Base-by-base conservation (phyloP, 2,113 vertebrate genomes). In the Nycticebus coucang region DNA sequence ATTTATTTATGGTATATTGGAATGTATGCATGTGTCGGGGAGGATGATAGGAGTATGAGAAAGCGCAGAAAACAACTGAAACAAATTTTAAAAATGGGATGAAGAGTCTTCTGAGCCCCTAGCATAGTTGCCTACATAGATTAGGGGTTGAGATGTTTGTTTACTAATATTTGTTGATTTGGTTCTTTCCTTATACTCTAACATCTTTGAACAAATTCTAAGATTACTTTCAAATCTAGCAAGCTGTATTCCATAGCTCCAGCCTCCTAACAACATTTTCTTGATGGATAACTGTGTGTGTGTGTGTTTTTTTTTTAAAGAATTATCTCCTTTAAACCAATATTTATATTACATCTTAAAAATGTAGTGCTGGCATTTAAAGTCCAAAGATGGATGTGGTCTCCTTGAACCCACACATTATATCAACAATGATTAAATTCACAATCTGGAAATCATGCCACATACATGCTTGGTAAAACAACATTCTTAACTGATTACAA, bases 261-360 rank as follows among this genome's bases (percentile, higher is more conserved):
- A 30, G 64, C 26, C 6, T 57, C 57, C 71, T 68, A 69, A 74
- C 68, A 87, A 45, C 55, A 82, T 84, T 81, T 97, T 55, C 41
- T 84, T 79, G 81, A 35, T 71, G 30, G n/a, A 78, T 78, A 55
- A 78, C 45, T 80, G 17, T 74, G 26, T n/a, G n/a, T n/a, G n/a
- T n/a, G n/a, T n/a, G n/a, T n/a, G n/a, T n/a, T n/a, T n/a, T n/a
- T n/a, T n/a, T n/a, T 95, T 60, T 79, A 83, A 57, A 84, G 81
- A 92, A 95, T 11, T 10, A 59, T 68, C n/a, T 96, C 69, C 55
- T 91, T 96, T 84, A 92, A 89, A 87, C 50, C 12, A 93, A 84
- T 93, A 83, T 89, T 96, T 90, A 90, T 77, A 53, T 77, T 95
- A 71, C 60, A 22, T 62, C 72, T 94, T 87, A 50, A 95, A 88